Evolutionary conservation across 2,888 invertebrate species (phyloP), one percentile per base, ranked within the genome.

Genomic region (Vesta saturnalis): DNA sequence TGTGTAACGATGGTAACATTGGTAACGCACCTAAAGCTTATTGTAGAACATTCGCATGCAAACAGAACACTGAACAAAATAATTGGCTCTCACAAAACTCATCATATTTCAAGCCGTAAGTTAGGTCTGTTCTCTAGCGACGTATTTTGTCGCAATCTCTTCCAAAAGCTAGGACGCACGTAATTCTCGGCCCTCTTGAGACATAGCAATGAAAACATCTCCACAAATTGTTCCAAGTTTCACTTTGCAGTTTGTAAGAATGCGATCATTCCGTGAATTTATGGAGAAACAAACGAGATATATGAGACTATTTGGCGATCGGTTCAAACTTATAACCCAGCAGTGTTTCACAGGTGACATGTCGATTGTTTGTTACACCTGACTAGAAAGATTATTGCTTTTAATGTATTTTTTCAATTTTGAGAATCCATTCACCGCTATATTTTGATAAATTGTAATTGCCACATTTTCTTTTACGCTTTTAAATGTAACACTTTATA

Each of bases 181-280:
- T 71, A 72, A 67, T 64, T 67, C 69, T 60, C 62, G 69, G 69
- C 61, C 65, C 72, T 72, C 72, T 52, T 61, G 72, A 72, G 72
- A 72, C 71, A 54, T 47, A 62, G 69, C 69, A 72, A 77, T 77
- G 77, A 77, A 77, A 77, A 76, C 76, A 76, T 73, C 77, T 73
- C 79, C 78, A 76, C 80, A 81, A 81, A 80, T 81, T 80, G 78
- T 78, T 74, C 73, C 74, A 80, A 80, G 79, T 81, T 81, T 81
- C 80, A 80, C 80, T 80, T 81, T 78, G 76, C 76, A 74, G 74
- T 74, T 76, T 74, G 77, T 77, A 79, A 80, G 79, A 80, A 80
- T 77, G 79, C 75, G 77, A 79, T 80, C 79, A 80, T 79, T 80
- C 77, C 72, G 70, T 68, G 77, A 79, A 81, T 81, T 81, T 82